Evolutionary conservation across 1,140 invertebrate species (phyloP).

Genomic region (Anastatus disparis): DNA sequence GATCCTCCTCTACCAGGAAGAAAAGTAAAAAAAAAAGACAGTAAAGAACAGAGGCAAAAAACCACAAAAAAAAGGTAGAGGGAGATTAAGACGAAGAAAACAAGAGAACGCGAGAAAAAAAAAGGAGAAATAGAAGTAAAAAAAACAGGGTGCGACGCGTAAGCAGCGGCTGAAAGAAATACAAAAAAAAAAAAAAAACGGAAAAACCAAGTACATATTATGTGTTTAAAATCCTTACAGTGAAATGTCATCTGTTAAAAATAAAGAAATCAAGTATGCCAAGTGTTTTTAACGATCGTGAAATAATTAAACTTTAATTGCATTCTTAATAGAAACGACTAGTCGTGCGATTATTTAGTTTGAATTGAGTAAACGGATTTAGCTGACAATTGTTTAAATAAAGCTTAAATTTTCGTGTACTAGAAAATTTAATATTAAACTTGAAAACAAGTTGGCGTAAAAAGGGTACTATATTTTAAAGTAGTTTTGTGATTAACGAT

Average conservation of each 20-base stretch:
- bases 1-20: neutral
- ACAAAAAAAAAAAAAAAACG: neutral
- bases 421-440: too few relatives aligned
- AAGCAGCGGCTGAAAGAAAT: constrained; percentile 6
- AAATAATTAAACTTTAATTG: neutral
- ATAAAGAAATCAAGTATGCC: neutral
- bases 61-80: neutral
- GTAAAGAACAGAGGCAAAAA: neutral
- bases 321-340: neutral
- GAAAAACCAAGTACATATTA: too few relatives aligned
- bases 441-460: too few relatives aligned
- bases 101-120: neutral
- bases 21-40: neutral
- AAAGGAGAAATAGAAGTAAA: too few relatives aligned
- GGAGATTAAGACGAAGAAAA: neutral
- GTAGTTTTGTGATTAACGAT: too few relatives aligned
- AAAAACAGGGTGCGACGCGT: neutral
- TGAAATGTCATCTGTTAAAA: neutral
- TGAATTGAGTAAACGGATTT: too few relatives aligned
- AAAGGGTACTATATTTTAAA: too few relatives aligned
- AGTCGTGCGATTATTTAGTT: neutral
- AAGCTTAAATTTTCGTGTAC: too few relatives aligned
- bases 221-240: constrained; percentile 13
- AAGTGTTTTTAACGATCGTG: neutral
- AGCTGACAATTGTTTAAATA: too few relatives aligned